Evolutionary conservation across 2,113 vertebrate species (phyloP), one percentile per base, ranked within the genome.

Genomic region (Stomatorhinus ivindoensis): DNA sequence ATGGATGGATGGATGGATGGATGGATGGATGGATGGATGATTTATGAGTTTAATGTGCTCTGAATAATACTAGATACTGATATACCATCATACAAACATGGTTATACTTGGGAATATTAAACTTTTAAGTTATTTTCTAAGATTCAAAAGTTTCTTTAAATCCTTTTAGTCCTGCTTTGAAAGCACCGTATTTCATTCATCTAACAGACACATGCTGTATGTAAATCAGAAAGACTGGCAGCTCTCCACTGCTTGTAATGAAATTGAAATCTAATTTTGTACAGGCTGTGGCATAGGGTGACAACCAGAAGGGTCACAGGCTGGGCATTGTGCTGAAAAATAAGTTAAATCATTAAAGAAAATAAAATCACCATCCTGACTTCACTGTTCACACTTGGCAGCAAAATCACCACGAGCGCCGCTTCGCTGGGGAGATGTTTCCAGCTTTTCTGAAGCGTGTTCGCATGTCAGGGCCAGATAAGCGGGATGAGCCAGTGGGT

Each of bases 391-490:
- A 19, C n/a, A 42, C 24, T 84, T 27, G 42, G 82, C 39, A n/a
- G 0, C 19, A 4, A 46, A 42, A 44, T n/a, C 7, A 11, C 0
- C 82, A 44, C 2, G 0, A 82, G 76, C 17, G 10, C 94, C 91
- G 92, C 90, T 91, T 91, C 93, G 92, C 82, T 89, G 83, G 24
- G 92, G 76, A 89, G 89, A 92, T 93, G 94, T 92, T 91, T 90
- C 89, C 87, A 91, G 92, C 93, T 91, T 92, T 91, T 90, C 85
- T 88, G 92, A 88, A 92, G 89, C 89, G 91, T 94, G 90, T 91
- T 93, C 89, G 89, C 91, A 91, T 95, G 94, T 92, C 92, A 88
- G 91, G 92, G 92, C 91, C 89, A 91, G 93, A 94, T 95, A 95
- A 95, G 93, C 89, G 86, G 87, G 87, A 44, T 50, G 92, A 80